Evolutionary conservation across 2,888 invertebrate genomes (phyloP).

Genomic region (Pachycephus smyrnensis): DNA sequence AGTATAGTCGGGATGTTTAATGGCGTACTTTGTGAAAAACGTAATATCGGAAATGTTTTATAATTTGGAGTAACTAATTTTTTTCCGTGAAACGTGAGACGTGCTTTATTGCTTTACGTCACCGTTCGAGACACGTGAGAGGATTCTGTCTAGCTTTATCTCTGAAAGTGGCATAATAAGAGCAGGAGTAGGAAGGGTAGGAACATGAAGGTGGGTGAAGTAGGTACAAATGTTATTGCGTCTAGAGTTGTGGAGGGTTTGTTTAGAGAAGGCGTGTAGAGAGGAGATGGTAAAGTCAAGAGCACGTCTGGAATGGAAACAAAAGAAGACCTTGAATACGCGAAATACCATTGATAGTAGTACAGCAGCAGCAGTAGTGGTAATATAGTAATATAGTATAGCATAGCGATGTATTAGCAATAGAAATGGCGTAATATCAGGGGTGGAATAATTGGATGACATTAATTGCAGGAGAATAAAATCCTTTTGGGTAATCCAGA

Average conservation of each 20-base stretch:
- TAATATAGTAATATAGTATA: not conserved
- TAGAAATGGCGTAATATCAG: not conserved
- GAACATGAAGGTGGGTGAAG: not conserved
- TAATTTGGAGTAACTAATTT: not conserved
- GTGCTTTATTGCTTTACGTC: not conserved
- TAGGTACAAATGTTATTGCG: not conserved
- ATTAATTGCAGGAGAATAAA: not conserved
- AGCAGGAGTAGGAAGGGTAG: not conserved
- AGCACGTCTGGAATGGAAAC: not conserved
- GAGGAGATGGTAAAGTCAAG: not conserved
- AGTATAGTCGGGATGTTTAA: not conserved
- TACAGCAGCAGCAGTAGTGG: not conserved
- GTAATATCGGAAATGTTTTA: not conserved
- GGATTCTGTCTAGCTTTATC: not conserved
- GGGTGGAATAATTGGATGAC: not conserved
- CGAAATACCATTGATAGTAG: not conserved
- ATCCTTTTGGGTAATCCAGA: not conserved
- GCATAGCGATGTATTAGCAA: not conserved
- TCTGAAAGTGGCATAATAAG: not conserved
- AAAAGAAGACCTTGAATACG: not conserved
- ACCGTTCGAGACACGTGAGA: not conserved
- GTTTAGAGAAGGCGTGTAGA: not conserved
- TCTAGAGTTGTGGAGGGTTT: not conserved
- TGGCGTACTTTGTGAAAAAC: not conserved
- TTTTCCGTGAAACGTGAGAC: not conserved